phyloP scores from a whole-genome alignment of 2,113 vertebrate genomes.

The Lanius ludovicianus region DNA sequence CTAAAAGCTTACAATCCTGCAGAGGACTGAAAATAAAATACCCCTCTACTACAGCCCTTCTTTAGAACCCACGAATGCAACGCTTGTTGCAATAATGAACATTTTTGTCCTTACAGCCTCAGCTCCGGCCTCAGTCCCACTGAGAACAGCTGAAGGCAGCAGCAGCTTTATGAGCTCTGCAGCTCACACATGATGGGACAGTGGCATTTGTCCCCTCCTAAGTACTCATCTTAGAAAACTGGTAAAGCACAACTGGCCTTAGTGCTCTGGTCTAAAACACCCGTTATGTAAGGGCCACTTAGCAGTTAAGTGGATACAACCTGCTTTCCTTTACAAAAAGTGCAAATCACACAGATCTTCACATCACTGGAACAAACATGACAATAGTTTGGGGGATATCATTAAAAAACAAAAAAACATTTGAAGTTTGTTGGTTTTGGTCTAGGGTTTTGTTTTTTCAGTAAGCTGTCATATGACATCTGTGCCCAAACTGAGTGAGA shows the following conservation, averaged over 20 bases:
- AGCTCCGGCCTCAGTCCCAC: neutral
- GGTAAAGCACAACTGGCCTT: neutral
- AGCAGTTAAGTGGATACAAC: accelerated
- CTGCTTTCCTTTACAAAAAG: neutral
- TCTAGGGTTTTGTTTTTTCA: neutral
- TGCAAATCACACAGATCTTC: neutral
- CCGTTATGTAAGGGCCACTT: accelerated
- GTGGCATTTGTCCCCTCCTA: neutral
- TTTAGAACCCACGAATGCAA: neutral
- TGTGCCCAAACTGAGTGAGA: neutral
- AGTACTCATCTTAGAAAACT: neutral
- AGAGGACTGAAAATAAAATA: neutral
- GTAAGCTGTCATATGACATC: neutral
- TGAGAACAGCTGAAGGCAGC: neutral
- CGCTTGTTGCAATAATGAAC: accelerated
- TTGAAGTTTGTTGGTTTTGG: neutral
- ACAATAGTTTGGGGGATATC: neutral
- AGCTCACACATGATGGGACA: neutral
- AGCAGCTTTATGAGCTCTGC: neutral
- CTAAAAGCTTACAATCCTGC: neutral
- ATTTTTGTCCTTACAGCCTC: neutral
- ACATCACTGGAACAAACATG: neutral
- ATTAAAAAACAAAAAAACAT: neutral
- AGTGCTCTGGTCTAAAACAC: neutral
- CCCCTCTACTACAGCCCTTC: too few species aligned